A percentile compares a stretch with the other conserved stretches of the same genome.
phyloP scores from a whole-genome alignment of 2,797 vertebrate genomes.

The Amniataba percoides region DNA sequence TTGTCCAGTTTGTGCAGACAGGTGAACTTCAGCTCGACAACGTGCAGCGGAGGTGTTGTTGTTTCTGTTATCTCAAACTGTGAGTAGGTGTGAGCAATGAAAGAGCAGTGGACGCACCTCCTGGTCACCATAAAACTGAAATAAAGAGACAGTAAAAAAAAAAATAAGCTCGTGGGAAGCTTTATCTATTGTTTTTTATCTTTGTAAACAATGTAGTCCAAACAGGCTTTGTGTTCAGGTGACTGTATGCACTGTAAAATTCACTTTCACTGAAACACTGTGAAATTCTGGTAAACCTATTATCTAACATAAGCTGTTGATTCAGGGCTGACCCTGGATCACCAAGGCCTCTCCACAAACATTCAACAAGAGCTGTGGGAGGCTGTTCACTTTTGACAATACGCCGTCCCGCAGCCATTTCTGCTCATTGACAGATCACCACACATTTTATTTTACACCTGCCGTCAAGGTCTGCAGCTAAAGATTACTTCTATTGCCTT shows the following conservation, averaged over 20 bases:
- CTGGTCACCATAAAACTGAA: slow-evolving; percentile 18
- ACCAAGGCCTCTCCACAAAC: slow-evolving; percentile 61
- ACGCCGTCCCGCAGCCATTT: slow-evolving; percentile 17
- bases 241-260: slow-evolving; percentile 55
- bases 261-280: slow-evolving; percentile 62
- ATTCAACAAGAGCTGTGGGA: slow-evolving; percentile 38
- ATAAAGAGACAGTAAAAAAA: no score
- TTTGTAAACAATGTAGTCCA: slow-evolving; percentile 73
- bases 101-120: slow-evolving; percentile 7
- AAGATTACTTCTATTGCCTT: no score
- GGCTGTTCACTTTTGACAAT: slow-evolving; percentile 13
- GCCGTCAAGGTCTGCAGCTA: no score
- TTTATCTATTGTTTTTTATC: slow-evolving; percentile 64
- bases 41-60: slow-evolving; percentile 1
- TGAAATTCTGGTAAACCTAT: slow-evolving; percentile 67
- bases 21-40: slow-evolving; percentile 7
- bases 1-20: slow-evolving; percentile 15
- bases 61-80: slow-evolving; percentile 17
- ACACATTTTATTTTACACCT: not conserved
- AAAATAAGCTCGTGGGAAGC: slow-evolving; percentile 56
- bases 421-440: slow-evolving; percentile 24
- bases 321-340: slow-evolving; percentile 65
- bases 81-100: not conserved
- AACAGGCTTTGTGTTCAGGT: slow-evolving; percentile 53
- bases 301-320: slow-evolving; percentile 72